Base-by-base conservation (phyloP, 1,140 invertebrate species). In the Geopemphigus sp. region DNA sequence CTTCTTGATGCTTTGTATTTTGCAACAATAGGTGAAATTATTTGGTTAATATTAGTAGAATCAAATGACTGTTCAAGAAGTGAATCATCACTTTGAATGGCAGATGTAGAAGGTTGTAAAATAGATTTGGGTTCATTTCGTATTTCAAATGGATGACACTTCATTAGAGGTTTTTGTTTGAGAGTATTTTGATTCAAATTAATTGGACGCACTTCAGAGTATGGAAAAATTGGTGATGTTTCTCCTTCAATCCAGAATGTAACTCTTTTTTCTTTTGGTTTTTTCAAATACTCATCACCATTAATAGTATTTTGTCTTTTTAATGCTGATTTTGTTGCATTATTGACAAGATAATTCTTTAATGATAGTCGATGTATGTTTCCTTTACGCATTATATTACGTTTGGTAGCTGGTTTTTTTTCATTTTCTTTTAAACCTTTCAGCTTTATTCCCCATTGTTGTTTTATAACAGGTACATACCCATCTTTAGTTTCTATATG, bases 241-340 rank as follows among this genome's bases (percentile, higher is more conserved):
- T 78, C 57, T 26, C 74, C 74, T 50, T 78, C 74, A 11, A 78
- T 78, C 32, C 59, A 63, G 39, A 78, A 78, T 50, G 74, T 63
- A 26, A 78, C 74, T 78, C 57, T 78, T 50, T 78, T 78, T 19
- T 78, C 74, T 63, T 78, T 78, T 26, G 74, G n/a, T 78, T 5
- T 78, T 78, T 50, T 78, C 26, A 63, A 61, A 78, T 45, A 45
- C 10, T 47, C 74, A 50, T 78, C 22, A 0, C 11, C 24, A 63
- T 78, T 61, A 14, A 63, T 29, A 78, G 5, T 50, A 24, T n/a
- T 78, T 47, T 6, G 19, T 47, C 22, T 78, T n/a, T 78, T 78
- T 61, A 78, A 50, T 45, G 57, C 74, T 26, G 74, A 78, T 78
- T 78, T 78, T 47, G 73, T 76, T 26, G 26, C 29, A 68, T 8